Percentiles rank a stretch among this genome's conserved stretches.
Evolutionary conservation across 2,888 invertebrate species (phyloP).

Genomic region (Aromia moschata): DNA sequence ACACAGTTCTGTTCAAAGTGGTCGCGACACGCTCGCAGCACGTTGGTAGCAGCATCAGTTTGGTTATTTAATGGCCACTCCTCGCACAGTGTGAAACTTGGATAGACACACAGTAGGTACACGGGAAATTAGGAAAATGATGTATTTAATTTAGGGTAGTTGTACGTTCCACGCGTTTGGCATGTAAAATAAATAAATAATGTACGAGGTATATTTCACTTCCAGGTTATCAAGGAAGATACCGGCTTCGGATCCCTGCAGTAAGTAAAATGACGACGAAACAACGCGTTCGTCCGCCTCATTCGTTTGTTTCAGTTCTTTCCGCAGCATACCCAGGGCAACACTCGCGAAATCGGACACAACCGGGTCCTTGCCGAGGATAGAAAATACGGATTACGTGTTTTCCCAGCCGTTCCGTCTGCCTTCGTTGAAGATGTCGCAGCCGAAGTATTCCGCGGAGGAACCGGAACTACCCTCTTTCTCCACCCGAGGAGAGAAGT

Average conservation of each 20-base stretch:
- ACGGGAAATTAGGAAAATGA: no score
- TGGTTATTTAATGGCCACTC: no score
- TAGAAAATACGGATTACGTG: not conserved
- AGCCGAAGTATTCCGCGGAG: not conserved
- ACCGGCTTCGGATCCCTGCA: not conserved
- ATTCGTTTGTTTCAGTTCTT: not conserved
- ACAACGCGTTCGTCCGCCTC: not conserved
- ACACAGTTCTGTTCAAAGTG: no score
- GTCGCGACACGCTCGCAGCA: no score
- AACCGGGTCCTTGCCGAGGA: not conserved
- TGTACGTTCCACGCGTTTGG: no score
- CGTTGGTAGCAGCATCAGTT: no score
- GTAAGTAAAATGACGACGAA: slow-evolving; percentile 2
- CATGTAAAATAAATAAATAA: no score
- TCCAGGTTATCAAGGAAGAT: slow-evolving; percentile 15
- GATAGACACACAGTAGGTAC: no score
- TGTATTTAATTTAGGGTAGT: no score
- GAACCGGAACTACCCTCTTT: not conserved
- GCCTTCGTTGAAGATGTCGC: not conserved
- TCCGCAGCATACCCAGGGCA: slow-evolving; percentile 8
- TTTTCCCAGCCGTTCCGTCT: not conserved
- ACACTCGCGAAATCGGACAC: not conserved
- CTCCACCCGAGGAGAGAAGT: slow-evolving; percentile 11
- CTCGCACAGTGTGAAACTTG: no score
- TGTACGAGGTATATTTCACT: slow-evolving; percentile 1